These are phyloP conservation scores for Triplophysa dalaica DNA, from an alignment of 2,113 vertebrate species.

Conservation along the genomic window DNA sequence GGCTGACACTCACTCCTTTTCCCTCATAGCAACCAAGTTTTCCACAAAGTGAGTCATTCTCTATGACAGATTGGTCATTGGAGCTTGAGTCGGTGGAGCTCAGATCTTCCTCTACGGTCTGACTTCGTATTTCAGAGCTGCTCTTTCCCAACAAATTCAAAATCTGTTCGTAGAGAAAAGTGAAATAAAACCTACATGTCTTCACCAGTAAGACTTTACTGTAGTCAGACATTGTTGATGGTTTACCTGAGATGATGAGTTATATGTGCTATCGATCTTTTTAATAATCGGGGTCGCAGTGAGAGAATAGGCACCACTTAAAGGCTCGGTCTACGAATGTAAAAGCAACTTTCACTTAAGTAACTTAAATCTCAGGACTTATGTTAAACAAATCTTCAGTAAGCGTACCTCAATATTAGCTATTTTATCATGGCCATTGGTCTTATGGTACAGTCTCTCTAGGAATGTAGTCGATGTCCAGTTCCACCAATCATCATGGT, in stretches of 20 bases:
- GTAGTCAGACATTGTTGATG: background rate
- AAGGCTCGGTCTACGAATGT: conserved; percentile 52
- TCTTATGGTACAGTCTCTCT: conserved; percentile 59
- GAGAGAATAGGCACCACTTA: conserved; percentile 59
- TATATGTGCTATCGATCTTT: conserved; percentile 51
- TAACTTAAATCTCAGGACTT: background rate
- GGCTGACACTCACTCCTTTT: conserved; percentile 38
- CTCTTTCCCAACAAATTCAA: conserved; percentile 1
- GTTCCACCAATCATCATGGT: conserved; percentile 71
- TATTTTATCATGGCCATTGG: background rate
- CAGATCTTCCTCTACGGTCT: background rate
- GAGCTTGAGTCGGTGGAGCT: background rate
- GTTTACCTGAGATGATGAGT: conserved; percentile 57
- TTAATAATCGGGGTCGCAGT: conserved; percentile 67
- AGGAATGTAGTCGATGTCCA: conserved; percentile 69
- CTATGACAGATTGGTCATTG: background rate
- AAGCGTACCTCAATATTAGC: conserved; percentile 31
- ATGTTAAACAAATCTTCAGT: background rate
- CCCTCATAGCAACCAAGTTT: conserved; percentile 47
- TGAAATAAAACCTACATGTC: background rate
- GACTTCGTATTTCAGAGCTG: background rate
- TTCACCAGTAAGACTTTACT: background rate
- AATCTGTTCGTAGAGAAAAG: background rate
- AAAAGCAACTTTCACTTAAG: background rate
- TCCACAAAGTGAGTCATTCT: conserved; percentile 44